Base-by-base conservation (phyloP, 2,888 invertebrate genomes). In the Drosophila meridionalis region DNA sequence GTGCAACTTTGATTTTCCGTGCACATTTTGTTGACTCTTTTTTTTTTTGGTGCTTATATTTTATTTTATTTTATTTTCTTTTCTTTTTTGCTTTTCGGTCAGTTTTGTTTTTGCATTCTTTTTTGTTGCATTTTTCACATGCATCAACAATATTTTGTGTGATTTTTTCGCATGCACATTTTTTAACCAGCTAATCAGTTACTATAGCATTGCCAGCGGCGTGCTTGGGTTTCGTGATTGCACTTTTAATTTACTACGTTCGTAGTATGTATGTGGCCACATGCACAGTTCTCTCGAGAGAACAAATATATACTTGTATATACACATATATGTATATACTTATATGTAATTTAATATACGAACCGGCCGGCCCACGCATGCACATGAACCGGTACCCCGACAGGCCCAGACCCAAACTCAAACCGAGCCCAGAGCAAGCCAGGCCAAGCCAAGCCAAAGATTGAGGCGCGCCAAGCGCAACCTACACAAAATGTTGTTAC, bases 281-380 rank as follows among this genome's bases (percentile, higher is more conserved):
- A 76, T 45, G 62, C 58, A 69, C 57, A 61, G 53, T 47, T 47
- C 58, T 45, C 36, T 59, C 36, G 28, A 47, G 42, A 58, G 30
- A 38, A 59, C 43, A 56, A 47, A 56, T 43, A 62, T 48, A 40
- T 56, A 58, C 55, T 50, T 66, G 52, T 52, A 20, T 38, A 26
- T 48, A 36, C 38, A 40, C 48, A 45, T 4, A 50, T 28, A 50
- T 52, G 20, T 38, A 26, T 38, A 32, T 42, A 45, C 58, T 40
- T 4, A 43, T 38, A 52, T 53, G 9, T 58, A 9, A 12, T 47
- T 20, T 58, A n/a, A 38, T 57, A 69, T 61, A 69, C 36, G 57
- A 90, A 90, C 90, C 84, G 87, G 90, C 83, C 84, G 84, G 88
- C 90, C 84, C 84, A 90, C 90, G 90, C 84, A 79, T 79, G 50